A percentile compares a stretch with the other conserved stretches of the same genome.
phyloP scores from a whole-genome alignment of 2,797 vertebrate species.

The Tokudaia tokunoshimensis region DNA sequence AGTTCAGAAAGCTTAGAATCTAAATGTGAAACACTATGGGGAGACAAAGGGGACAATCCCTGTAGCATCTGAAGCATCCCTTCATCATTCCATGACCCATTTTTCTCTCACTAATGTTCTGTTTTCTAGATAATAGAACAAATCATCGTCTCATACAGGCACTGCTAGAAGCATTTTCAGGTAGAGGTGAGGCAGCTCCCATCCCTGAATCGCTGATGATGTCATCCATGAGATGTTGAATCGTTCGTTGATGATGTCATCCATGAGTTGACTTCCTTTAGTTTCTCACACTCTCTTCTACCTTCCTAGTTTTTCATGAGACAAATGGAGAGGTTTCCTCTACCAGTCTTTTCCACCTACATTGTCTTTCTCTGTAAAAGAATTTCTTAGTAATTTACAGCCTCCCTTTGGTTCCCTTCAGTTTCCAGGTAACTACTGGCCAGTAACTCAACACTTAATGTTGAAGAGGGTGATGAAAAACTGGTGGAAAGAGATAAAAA shows the following conservation, averaged over 20 bases:
- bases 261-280: neutral
- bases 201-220: neutral
- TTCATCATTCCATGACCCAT: neutral
- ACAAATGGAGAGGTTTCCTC: constrained; percentile 2
- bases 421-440: constrained; percentile 50
- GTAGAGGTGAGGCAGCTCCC: neutral
- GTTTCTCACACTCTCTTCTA: neutral
- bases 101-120: constrained; percentile 34
- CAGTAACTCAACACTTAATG: constrained; percentile 49
- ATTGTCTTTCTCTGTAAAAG: constrained; percentile 30
- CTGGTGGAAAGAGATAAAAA: constrained; percentile 16
- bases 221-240: neutral
- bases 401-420: constrained; percentile 29
- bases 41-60: neutral
- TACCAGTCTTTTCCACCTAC: neutral
- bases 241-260: no score
- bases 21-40: neutral
- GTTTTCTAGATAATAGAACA: neutral
- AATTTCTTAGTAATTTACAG: constrained; percentile 51
- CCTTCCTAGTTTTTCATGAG: neutral
- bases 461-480: constrained; percentile 57
- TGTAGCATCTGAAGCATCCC: neutral
- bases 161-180: neutral
- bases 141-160: neutral
- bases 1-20: constrained; percentile 33